Base-by-base conservation (phyloP, 2,113 vertebrate species). In the Hymenochirus boettgeri region DNA sequence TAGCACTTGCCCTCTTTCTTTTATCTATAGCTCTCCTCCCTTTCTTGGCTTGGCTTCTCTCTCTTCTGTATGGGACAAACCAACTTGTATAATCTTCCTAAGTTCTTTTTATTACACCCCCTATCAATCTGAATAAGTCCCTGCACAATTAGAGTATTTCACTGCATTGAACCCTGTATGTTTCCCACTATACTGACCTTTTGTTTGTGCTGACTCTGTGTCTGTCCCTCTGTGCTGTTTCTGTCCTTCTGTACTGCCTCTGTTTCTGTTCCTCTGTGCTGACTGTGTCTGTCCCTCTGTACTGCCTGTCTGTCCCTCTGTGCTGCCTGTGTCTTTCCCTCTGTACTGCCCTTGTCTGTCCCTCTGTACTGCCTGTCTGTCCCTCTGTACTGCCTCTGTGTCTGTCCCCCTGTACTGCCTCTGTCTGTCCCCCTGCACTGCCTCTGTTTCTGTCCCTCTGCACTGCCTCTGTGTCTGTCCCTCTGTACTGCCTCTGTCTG, bases 11-110 rank as follows among this genome's bases (percentile, higher is more conserved):
- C 18, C 46, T 12, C 15, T 15, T 25, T 1, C 33, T 52, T 47
- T 35, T 29, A 46, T 54, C 33, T 33, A 27, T n/a, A n/a, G 17
- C n/a, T 31, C 52, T 56, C 51, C 52, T n/a, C 37, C 62, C 42
- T 56, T n/a, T 46, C 27, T 33, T 10, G 6, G 39, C 15, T 3
- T 42, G 39, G 4, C 10, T 42, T 15, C 39, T 61, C 21, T 51
- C 29, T 61, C n/a, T 29, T 46, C 7, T 62, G 35, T 37, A 26
- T 21, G 2, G 39, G 13, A 3, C 39, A 42, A 13, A n/a, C 5
- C 39, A 42, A 1, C 15, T 4, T 42, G 39, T 42, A 15, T 13
- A 5, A 15, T 35, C 10, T 12, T 35, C 15, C 33, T 35, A 35
- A n/a, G n/a, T n/a, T n/a, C n/a, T n/a, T n/a, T n/a, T n/a, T n/a